Percentiles rank a stretch among this genome's conserved stretches.
Evolutionary conservation across 1,140 invertebrate genomes (phyloP).

Genomic region (Procambarus clarkii): DNA sequence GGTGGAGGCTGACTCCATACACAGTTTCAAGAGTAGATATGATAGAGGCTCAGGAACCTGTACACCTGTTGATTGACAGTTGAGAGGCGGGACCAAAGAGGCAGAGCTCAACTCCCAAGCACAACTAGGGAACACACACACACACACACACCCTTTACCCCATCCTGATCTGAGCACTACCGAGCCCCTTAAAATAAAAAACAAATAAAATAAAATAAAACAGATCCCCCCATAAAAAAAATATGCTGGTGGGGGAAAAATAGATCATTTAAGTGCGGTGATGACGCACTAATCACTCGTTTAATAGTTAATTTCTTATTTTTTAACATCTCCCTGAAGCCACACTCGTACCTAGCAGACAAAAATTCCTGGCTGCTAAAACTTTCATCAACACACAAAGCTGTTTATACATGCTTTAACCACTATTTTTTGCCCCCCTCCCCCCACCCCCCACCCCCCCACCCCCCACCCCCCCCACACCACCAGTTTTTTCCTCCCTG

Average conservation of each 20-base stretch:
- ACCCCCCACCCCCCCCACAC: too few relatives aligned
- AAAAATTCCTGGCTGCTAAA: constrained; percentile 25
- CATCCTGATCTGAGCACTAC: background rate
- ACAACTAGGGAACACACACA: too few relatives aligned
- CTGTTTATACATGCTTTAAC: constrained; percentile 43
- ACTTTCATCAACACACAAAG: constrained; percentile 52
- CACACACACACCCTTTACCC: background rate
- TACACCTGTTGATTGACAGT: too few relatives aligned
- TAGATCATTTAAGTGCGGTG: background rate
- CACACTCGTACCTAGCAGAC: background rate
- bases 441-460: too few relatives aligned
- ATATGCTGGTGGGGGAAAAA: background rate
- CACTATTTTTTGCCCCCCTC: background rate
- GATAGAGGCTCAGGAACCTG: too few relatives aligned
- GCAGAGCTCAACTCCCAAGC: too few relatives aligned
- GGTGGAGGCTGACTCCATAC: too few relatives aligned
- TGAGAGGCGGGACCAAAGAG: too few relatives aligned
- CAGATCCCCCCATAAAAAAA: background rate
- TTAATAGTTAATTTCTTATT: constrained; percentile 28
- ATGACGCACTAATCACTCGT: constrained; percentile 23
- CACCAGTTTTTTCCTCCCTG: background rate
- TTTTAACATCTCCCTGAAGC: background rate
- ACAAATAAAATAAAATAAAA: background rate
- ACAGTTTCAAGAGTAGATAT: too few relatives aligned
- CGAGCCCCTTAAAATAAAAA: background rate